Conservation (phyloP, 2,797 vertebrate species). For the Cygnus olor region DNA sequence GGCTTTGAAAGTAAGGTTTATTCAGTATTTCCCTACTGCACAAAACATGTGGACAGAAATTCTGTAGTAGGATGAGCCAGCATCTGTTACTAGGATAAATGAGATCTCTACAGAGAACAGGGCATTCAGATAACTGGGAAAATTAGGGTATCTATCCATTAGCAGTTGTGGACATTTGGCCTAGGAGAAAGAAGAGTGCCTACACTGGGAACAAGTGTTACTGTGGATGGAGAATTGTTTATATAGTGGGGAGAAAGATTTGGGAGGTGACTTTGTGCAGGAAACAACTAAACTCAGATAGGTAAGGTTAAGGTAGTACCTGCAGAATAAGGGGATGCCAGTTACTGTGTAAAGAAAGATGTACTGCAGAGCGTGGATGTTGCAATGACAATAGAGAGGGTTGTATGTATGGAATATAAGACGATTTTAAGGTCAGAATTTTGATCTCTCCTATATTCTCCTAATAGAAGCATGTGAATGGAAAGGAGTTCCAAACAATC, state of each 20-base stretch:
- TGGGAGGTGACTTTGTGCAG: background rate
- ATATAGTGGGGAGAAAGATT: background rate
- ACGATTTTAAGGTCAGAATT: background rate
- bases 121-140: background rate
- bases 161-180: background rate
- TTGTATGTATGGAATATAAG: background rate
- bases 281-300: background rate
- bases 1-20: background rate
- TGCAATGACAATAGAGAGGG: background rate
- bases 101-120: background rate
- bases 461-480: background rate
- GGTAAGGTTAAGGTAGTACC: background rate
- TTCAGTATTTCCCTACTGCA: background rate
- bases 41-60: background rate
- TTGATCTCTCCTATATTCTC: background rate
- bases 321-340: background rate
- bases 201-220: background rate
- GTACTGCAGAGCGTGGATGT: background rate
- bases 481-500: slow-evolving; percentile 3
- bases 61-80: background rate
- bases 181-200: background rate
- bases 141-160: background rate
- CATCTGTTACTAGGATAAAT: background rate
- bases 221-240: background rate
- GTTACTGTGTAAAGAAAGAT: background rate